Evolutionary conservation across 2,113 vertebrate genomes (phyloP).

Genomic region (Carassius carassius): DNA sequence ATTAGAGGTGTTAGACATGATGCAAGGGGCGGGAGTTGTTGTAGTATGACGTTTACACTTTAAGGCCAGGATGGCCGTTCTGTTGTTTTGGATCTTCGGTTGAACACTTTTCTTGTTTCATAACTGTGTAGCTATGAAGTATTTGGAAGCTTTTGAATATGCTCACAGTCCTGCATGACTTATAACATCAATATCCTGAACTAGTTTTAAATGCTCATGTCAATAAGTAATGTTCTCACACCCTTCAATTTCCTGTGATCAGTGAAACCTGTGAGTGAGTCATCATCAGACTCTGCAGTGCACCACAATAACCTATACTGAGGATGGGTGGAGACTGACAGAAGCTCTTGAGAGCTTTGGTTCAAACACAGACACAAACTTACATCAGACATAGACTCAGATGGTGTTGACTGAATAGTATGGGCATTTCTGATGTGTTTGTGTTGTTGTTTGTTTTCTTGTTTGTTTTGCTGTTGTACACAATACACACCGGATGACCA

Average conservation of each 20-base stretch:
- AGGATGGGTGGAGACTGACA: slow-evolving; percentile 15
- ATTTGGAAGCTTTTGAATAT: not conserved
- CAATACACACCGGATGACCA: not conserved
- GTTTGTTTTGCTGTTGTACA: not conserved
- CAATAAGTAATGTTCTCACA: slow-evolving; percentile 7
- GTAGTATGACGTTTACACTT: not conserved
- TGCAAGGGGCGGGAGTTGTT: not conserved
- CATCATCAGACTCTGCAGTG: slow-evolving; percentile 33
- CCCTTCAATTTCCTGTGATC: slow-evolving; percentile 21
- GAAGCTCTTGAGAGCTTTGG: slow-evolving; percentile 1
- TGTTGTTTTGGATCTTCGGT: not conserved
- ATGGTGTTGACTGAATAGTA: not conserved
- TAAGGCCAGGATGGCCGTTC: not conserved
- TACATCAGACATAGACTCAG: not conserved
- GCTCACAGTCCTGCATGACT: not conserved
- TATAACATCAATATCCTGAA: not conserved
- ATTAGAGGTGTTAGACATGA: not conserved
- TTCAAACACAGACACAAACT: not conserved
- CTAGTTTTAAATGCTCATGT: not conserved
- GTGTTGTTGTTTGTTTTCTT: not conserved
- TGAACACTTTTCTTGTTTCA: not conserved
- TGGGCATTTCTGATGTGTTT: not conserved
- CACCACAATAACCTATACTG: slow-evolving; percentile 27
- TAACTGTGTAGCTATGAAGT: not conserved
- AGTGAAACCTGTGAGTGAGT: slow-evolving; percentile 29